Evolutionary conservation across 2,113 vertebrate species (phyloP), one percentile per base, ranked within the genome.

Genomic region (Nettapus auritus): DNA sequence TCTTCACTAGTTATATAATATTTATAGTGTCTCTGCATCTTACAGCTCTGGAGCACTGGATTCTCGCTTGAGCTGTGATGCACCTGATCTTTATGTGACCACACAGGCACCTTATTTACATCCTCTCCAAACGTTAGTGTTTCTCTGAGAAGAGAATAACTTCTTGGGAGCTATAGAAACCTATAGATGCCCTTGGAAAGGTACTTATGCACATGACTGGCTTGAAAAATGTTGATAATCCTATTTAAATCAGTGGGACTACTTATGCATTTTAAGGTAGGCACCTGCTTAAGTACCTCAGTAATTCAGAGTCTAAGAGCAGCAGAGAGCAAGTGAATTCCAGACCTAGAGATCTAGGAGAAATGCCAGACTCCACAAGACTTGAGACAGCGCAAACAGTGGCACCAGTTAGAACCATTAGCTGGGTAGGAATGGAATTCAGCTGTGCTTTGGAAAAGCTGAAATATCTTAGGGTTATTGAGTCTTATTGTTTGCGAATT

Each of bases 361-460:
- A 73, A 88, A 66, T 89, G 89, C 87, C 92, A 97, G 82, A n/a
- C 26, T 74, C 67, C 34, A 6, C 3, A 5, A 90, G 86, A 57
- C 23, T 79, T 70, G 53, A 71, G 68, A 57, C 64, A 66, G 82
- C 62, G 60, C 60, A 69, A 80, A 55, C 36, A 90, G 48, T 95
- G 93, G 88, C 90, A 92, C 94, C 53, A 60, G 53, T 78, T 92
- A 90, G 80, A 88, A 90, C 86, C 53, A 78, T 93, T 94, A 92
- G 64, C 88, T 55, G 88, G 60, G 86, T 88, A 76, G 79, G 77
- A 93, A 91, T 89, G 95, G 89, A 91, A 91, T 92, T 97, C 86
- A 88, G 70, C 78, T 93, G 88, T 74, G 73, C 78, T 96, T 94
- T 89, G 46, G 75, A 80, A 97, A 94, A 96, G 94, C 83, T 69